Base-by-base conservation (phyloP, 2,797 vertebrate genomes). In the Sorex maritimensis region DNA sequence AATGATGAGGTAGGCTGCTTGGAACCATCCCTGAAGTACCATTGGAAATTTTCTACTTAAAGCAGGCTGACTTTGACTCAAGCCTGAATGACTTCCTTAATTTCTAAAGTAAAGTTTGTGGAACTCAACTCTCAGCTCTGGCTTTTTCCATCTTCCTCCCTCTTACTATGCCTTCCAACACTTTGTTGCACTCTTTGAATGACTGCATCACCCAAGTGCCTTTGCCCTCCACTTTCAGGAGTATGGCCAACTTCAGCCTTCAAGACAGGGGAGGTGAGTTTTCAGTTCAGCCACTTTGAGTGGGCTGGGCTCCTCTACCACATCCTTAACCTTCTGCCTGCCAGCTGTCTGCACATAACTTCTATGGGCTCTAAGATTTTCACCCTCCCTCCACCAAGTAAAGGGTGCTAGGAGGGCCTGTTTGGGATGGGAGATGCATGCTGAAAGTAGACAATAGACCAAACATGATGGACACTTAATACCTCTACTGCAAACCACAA, bases 151-250 rank as follows among this genome's bases (percentile, higher is more conserved):
- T n/a, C 44, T 65, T n/a, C 30, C 23, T 58, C 46, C 2, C 2
- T 26, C 28, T 58, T 67, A 73, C 73, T 12, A 5, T 38, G 9
- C 11, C 44, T 26, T 38, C 13, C 26, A 11, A 6, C 5, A 1
- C 21, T 52, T 17, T 75, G 28, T 63, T 49, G 38, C n/a, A 46
- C 2, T 61, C 6, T 38, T 0, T 17, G 0, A 0, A 5, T 41
- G 46, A 13, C 14, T 23, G 7, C 6, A 14, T 41, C 12, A 41
- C 10, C 21, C 0, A 1, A 21, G 38, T 0, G 0, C 28, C 30
- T 17, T 6, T 65, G 73, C 17, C 38, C n/a, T 38, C 14, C 3
- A 28, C 13, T 77, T 69, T 67, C 49, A 52, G 1, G 11, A 68
- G 73, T 28, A 26, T 69, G 23, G 14, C 28, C 4, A 44, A 13